These are phyloP conservation scores for Paraescarpia echinospica DNA, from an alignment of 1,140 invertebrate species.

Conservation along the genomic window DNA sequence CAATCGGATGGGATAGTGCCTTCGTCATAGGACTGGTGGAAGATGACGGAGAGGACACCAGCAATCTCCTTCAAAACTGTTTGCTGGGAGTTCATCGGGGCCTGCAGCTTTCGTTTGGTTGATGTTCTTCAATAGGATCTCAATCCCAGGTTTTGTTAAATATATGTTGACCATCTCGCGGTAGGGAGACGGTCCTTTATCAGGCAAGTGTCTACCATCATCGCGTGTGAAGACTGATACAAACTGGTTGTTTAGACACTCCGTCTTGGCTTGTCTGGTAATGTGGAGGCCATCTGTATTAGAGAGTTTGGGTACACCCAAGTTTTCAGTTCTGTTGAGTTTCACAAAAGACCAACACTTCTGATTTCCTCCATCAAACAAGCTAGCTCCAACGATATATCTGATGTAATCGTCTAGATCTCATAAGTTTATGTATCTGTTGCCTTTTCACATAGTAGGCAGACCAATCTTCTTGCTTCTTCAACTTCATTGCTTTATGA, in stretches of 20 bases:
- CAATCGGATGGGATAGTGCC: not conserved
- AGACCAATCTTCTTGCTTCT: no score
- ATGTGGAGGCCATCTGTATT: not conserved
- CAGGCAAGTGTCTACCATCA: not conserved
- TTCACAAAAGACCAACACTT: no score
- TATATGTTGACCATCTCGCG: constrained; percentile 11
- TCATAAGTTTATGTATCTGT: no score
- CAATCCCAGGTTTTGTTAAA: not conserved
- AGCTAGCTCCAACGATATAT: no score
- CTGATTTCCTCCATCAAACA: no score
- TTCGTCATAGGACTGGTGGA: not conserved
- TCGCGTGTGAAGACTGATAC: not conserved
- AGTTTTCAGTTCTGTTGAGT: no score
- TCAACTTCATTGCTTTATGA: no score
- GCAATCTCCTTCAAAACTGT: not conserved
- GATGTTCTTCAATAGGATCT: not conserved
- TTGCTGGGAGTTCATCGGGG: constrained; percentile 12
- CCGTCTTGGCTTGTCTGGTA: not conserved
- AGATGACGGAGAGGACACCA: not conserved
- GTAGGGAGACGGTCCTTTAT: not conserved
- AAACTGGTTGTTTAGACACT: not conserved
- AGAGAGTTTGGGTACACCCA: no score
- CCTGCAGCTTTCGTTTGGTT: constrained; percentile 3
- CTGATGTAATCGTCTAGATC: no score
- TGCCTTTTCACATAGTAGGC: no score